These are phyloP conservation scores for Haemorhous mexicanus DNA, from an alignment of 2,113 vertebrate species.

Conservation along the genomic window DNA sequence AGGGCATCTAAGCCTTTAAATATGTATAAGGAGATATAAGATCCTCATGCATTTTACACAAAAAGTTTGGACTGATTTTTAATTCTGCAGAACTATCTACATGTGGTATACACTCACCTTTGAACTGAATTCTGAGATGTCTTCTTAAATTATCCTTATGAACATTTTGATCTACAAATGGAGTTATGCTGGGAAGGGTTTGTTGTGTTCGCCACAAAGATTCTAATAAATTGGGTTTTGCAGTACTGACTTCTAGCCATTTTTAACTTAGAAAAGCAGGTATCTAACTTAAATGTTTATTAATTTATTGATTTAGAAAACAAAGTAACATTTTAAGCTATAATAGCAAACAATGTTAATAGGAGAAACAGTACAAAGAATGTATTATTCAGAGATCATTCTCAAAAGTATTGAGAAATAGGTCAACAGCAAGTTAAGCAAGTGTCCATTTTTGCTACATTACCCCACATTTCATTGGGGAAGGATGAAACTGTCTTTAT, in stretches of 20 bases:
- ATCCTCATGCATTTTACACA: neutral
- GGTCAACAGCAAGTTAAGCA: neutral
- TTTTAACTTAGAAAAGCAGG: neutral
- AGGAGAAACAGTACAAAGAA: neutral
- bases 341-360: neutral
- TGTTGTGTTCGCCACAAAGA: neutral
- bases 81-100: neutral
- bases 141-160: neutral
- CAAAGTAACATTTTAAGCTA: neutral
- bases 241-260: neutral
- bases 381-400: neutral
- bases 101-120: neutral
- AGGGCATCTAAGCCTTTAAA: neutral
- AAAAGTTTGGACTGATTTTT: neutral
- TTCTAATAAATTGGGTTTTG: neutral
- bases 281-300: neutral
- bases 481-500: neutral
- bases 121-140: neutral
- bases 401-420: neutral
- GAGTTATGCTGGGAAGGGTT: neutral
- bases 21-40: neutral
- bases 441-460: neutral
- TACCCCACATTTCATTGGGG: neutral
- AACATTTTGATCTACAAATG: neutral
- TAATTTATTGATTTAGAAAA: neutral